Evolutionary conservation across 2,113 vertebrate species (phyloP).

Genomic region (Cranoglanis bouderius): DNA sequence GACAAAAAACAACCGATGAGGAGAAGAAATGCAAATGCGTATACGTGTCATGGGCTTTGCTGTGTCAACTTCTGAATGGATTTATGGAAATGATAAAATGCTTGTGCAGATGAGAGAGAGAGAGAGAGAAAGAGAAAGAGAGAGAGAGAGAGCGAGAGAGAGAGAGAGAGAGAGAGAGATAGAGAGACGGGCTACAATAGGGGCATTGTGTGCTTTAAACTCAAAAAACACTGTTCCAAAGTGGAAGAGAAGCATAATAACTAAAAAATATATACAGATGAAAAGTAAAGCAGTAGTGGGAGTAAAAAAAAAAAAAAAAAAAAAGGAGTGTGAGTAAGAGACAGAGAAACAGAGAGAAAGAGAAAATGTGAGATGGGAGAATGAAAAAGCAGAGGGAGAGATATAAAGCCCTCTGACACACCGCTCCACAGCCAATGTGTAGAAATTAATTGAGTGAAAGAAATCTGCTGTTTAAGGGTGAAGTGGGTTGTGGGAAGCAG

Average conservation of each 20-base stretch:
- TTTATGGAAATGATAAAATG: constrained; percentile 41
- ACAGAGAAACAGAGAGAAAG: constrained; percentile 16
- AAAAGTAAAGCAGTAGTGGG: constrained; percentile 11
- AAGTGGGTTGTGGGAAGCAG: constrained; percentile 62
- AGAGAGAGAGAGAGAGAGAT: constrained; percentile 16
- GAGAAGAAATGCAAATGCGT: constrained; percentile 30
- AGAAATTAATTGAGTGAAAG: constrained; percentile 72
- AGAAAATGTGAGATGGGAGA: neutral
- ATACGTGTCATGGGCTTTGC: constrained; percentile 23
- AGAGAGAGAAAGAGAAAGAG: constrained; percentile 12
- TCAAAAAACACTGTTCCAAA: constrained; percentile 7
- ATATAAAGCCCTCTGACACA: constrained; percentile 49
- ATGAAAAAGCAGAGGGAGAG: constrained; percentile 21
- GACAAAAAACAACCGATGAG: neutral
- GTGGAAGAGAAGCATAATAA: neutral
- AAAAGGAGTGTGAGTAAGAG: neutral
- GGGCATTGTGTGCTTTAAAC: neutral
- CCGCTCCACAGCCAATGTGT: constrained; percentile 49
- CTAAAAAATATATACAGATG: neutral
- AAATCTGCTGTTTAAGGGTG: constrained; percentile 63
- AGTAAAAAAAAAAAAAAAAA: constrained; percentile 14
- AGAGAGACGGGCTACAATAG: neutral
- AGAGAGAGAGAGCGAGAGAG: constrained; percentile 27
- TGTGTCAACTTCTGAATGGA: constrained; percentile 29
- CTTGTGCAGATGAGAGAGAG: constrained; percentile 28